Percentiles rank a stretch among this genome's conserved stretches.
Evolutionary conservation across 1,140 invertebrate genomes (phyloP).

Genomic region (Drosophila virilis): DNA sequence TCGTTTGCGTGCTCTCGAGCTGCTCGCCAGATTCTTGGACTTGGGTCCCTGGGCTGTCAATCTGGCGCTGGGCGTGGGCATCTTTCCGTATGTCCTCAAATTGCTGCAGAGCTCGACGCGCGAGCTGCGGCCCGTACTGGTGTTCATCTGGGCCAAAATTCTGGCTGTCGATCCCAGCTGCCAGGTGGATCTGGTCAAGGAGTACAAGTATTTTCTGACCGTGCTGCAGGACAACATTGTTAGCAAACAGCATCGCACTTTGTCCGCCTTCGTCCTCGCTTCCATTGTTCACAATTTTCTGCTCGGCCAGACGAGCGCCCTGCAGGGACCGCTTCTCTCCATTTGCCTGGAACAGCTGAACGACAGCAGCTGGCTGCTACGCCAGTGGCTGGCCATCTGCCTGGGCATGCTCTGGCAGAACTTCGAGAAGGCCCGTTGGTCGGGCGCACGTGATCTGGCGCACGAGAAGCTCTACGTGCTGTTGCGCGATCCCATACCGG

Average conservation of each 20-base stretch:
- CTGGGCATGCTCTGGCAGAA: constrained; percentile 96
- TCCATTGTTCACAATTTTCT: constrained; percentile 96
- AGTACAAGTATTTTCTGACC: constrained; percentile 97
- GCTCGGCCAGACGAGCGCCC: constrained; percentile 93
- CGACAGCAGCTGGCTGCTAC: constrained; percentile 87
- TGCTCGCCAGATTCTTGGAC: constrained; percentile 97
- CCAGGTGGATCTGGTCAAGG: constrained; percentile 97
- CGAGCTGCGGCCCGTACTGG: constrained; percentile 95
- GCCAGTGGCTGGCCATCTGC: constrained; percentile 97
- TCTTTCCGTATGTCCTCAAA: constrained; percentile 99
- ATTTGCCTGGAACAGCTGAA: constrained; percentile 94
- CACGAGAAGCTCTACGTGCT: constrained; percentile 96
- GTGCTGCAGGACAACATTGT: constrained; percentile 94
- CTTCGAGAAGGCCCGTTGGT: constrained; percentile 97
- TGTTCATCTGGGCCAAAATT: constrained; percentile 99
- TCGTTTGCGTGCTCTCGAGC: constrained; percentile 95
- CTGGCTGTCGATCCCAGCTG: constrained; percentile 97
- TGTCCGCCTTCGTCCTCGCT: constrained; percentile 96
- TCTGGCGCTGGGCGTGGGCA: constrained; percentile 97
- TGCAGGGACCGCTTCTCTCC: constrained; percentile 94
- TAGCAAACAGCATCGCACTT: constrained; percentile 92
- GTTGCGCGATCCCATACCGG: constrained; percentile 92
- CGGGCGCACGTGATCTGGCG: constrained; percentile 96
- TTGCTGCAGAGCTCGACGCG: constrained; percentile 96
- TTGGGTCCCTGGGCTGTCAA: constrained; percentile 99